These are phyloP conservation scores for Otolemur garnettii DNA, from an alignment of 2,113 vertebrate genomes.

Conservation along the genomic window DNA sequence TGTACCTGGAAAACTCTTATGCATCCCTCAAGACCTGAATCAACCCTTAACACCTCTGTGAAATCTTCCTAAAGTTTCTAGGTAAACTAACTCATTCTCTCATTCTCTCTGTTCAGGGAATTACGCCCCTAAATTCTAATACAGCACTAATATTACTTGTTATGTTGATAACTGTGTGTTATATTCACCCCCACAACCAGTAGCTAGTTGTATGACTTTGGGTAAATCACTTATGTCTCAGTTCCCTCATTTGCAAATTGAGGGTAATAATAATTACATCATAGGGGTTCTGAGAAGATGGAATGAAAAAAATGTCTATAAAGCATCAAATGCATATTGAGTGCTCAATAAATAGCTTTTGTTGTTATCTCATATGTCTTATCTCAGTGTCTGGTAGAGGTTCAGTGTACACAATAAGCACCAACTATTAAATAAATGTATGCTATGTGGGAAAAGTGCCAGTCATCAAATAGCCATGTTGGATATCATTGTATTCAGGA, in stretches of 20 bases:
- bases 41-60: neutral
- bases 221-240: neutral
- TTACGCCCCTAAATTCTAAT: neutral
- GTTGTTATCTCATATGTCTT: neutral
- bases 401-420: neutral
- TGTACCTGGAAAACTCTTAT: neutral
- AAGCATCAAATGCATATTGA: neutral
- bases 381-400: neutral
- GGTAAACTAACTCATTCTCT: conserved; percentile 2
- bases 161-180: neutral
- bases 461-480: neutral
- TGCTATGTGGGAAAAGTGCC: neutral
- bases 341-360: neutral
- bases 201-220: neutral
- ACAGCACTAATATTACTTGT: neutral
- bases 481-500: neutral
- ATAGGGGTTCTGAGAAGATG: neutral
- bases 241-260: neutral
- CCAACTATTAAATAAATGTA: neutral
- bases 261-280: neutral
- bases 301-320: conserved; percentile 49
- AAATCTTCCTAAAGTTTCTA: neutral
- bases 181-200: neutral
- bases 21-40: neutral
- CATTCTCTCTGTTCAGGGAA: neutral